A percentile compares a stretch with the other conserved stretches of the same genome.
These are phyloP conservation scores for Chaetoderma sp. DNA, from an alignment of 2,888 invertebrate species.

Conservation along the genomic window DNA sequence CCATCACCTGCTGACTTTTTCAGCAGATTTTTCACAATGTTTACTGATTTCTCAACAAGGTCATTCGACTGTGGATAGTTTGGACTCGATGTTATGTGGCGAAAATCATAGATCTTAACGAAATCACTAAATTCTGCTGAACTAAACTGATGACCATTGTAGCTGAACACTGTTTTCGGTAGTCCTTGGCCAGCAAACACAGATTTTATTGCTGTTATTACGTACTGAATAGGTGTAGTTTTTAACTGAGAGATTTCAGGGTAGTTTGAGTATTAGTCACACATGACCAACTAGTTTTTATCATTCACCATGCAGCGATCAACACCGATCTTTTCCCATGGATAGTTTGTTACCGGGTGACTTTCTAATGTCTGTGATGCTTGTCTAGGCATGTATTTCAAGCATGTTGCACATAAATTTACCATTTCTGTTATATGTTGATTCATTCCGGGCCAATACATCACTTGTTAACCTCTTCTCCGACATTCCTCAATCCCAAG, in stretches of 20 bases:
- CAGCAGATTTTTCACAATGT: constrained; percentile 15
- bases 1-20: background rate
- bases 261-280: constrained; percentile 34
- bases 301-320: constrained; percentile 27
- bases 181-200: constrained; percentile 32
- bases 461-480: constrained; percentile 25
- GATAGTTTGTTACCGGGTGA: constrained; percentile 16
- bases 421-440: constrained; percentile 30
- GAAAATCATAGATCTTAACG: constrained; percentile 10
- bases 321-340: constrained; percentile 29
- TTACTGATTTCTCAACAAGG: constrained; percentile 10
- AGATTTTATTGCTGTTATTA: constrained; percentile 29
- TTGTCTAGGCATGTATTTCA: constrained; percentile 18
- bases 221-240: constrained; percentile 5
- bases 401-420: constrained; percentile 20
- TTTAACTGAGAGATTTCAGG: constrained; percentile 28
- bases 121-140: constrained; percentile 10
- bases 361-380: constrained; percentile 23
- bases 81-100: constrained; percentile 16
- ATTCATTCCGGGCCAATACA: constrained; percentile 38
- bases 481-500: constrained; percentile 34
- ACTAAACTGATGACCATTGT: constrained; percentile 28
- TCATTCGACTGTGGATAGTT: constrained; percentile 13
- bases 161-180: constrained; percentile 17
- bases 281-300: constrained; percentile 28